Percentiles rank a stretch among this genome's conserved stretches.
Evolutionary conservation across 2,888 invertebrate genomes (phyloP).

Genomic region (Tortrix viridana): DNA sequence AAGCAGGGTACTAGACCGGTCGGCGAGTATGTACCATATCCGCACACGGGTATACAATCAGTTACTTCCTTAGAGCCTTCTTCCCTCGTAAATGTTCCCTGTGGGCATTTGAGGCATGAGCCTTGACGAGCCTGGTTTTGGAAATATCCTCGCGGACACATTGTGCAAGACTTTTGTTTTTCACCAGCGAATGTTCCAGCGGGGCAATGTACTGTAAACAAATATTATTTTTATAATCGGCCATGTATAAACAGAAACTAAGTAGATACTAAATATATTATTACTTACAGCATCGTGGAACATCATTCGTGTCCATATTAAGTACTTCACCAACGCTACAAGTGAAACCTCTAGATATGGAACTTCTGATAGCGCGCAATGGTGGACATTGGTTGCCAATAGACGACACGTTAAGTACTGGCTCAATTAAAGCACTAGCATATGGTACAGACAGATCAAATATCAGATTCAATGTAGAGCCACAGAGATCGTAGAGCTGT

Average conservation of each 20-base stretch:
- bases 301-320: constrained; percentile 95
- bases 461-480: constrained; percentile 95
- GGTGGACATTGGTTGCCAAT: constrained; percentile 97
- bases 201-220: constrained; percentile 95
- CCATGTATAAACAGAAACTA: background rate
- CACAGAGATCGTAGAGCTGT: constrained; percentile 96
- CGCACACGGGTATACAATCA: constrained; percentile 97
- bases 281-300: constrained; percentile 95
- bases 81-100: constrained; percentile 96
- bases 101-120: constrained; percentile 94
- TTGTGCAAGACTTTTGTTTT: constrained; percentile 95
- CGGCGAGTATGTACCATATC: constrained; percentile 97
- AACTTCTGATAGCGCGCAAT: constrained; percentile 92
- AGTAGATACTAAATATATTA: background rate
- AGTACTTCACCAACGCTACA: constrained; percentile 97
- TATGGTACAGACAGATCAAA: constrained; percentile 97
- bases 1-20: constrained; percentile 97
- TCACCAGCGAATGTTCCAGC: constrained; percentile 97
- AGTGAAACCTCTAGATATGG: constrained; percentile 94
- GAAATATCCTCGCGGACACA: constrained; percentile 96
- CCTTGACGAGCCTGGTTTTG: constrained; percentile 97
- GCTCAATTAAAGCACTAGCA: constrained; percentile 95
- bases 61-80: constrained; percentile 93
- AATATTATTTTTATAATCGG: constrained; percentile 1
- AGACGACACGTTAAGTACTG: constrained; percentile 93